Base-by-base conservation (phyloP, 1,140 invertebrate genomes). In the Euschistus heros region DNA sequence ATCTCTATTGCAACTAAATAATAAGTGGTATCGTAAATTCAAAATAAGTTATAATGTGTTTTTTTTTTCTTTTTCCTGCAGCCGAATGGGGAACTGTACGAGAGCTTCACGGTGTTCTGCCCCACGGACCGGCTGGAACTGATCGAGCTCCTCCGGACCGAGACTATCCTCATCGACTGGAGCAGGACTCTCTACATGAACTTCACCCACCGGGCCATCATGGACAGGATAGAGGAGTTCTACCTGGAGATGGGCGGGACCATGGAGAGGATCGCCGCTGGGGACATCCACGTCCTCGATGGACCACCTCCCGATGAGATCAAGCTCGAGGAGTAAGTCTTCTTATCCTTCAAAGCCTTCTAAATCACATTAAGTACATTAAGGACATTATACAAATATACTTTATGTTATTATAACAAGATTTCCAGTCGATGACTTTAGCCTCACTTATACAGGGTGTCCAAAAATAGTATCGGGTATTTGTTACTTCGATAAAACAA, bases 51-150 rank as follows among this genome's bases (percentile, higher is more conserved):
- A n/a, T n/a, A n/a, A n/a, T n/a, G n/a, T n/a, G n/a, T n/a, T n/a
- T n/a, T n/a, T n/a, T n/a, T n/a, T n/a, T n/a, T n/a, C n/a, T n/a
- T n/a, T n/a, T n/a, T n/a, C n/a, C 79, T 80, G 17, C 70, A 91
- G 88, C 87, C 86, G 26, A 85, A 89, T 75, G 84, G 83, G 71
- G 79, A 80, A 75, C 74, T 86, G 66, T 88, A 89, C 78, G 87
- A 89, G 74, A 89, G 87, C 71, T 85, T 91, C 70, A 86, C 85
- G 63, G 85, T 89, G 65, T 91, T 89, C 76, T 90, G 87, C 77
- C 88, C 88, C 30, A 83, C 81, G 69, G 81, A 86, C 72, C 80
- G 82, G 66, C 76, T 87, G 66, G 85, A 89, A 57, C 76, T 81
- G 69, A 78, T 90, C 69, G 79, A 84, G 70, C 74, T 88, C 65